Evolutionary conservation across 2,113 vertebrate genomes (phyloP).

Genomic region (Castor canadensis): DNA sequence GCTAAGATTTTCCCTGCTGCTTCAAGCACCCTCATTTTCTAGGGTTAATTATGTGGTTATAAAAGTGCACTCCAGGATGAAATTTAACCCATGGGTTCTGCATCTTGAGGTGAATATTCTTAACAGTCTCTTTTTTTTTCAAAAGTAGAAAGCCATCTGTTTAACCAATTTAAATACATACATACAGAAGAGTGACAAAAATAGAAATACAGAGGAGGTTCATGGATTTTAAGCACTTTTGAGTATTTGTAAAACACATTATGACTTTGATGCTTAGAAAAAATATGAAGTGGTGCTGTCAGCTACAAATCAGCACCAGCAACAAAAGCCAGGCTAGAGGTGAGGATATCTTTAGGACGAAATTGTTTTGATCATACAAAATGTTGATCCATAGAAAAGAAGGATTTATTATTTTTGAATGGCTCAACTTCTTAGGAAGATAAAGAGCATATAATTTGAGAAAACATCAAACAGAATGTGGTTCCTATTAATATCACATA

Average conservation of each 20-base stretch:
- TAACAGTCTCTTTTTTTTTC: neutral
- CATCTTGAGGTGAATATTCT: conserved; percentile 68
- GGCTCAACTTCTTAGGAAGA: conserved; percentile 57
- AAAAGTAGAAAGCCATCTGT: conserved; percentile 72
- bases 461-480: conserved; percentile 69
- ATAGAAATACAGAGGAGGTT: conserved; percentile 44
- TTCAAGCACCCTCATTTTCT: conserved; percentile 68
- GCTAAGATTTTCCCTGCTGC: conserved; percentile 60
- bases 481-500: conserved; percentile 71
- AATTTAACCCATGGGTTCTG: conserved; percentile 72
- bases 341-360: conserved; percentile 40
- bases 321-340: conserved; percentile 37
- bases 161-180: conserved; percentile 75
- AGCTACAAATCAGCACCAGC: conserved; percentile 59
- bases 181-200: conserved; percentile 55
- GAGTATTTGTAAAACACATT: conserved; percentile 74
- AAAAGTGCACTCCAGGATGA: conserved; percentile 76
- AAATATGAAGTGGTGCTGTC: conserved; percentile 60
- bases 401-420: conserved; percentile 65
- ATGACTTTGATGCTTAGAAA: conserved; percentile 70
- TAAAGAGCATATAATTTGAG: conserved; percentile 62
- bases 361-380: conserved; percentile 60
- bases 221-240: conserved; percentile 60
- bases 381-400: conserved; percentile 50
- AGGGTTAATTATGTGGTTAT: conserved; percentile 74